Conservation (phyloP, 2,797 vertebrate genomes). For the Manis pentadactyla region DNA sequence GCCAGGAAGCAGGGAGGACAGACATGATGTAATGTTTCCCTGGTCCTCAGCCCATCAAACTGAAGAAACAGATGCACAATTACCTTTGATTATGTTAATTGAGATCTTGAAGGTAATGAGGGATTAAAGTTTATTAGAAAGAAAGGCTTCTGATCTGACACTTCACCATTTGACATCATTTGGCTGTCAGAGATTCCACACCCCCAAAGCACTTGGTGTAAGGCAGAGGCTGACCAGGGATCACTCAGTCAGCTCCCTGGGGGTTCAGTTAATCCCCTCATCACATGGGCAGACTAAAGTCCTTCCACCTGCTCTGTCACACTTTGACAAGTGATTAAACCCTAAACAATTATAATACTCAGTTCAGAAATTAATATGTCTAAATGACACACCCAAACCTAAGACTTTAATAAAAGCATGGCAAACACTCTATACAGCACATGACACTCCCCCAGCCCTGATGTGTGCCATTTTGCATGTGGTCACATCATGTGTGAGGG, state of each 20-base stretch:
- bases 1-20: too few species aligned
- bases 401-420: background rate
- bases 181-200: background rate
- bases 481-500: background rate
- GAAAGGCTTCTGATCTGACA: background rate
- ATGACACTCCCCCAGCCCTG: rapidly evolving
- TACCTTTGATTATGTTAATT: background rate
- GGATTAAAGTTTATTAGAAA: background rate
- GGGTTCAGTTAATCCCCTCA: rapidly evolving
- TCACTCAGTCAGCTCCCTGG: background rate
- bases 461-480: rapidly evolving
- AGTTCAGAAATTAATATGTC: background rate
- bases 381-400: background rate
- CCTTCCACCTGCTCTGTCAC: background rate
- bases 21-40: rapidly evolving
- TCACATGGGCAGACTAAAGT: background rate
- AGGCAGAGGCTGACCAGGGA: background rate
- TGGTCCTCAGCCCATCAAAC: background rate
- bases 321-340: background rate
- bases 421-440: rapidly evolving
- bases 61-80: background rate
- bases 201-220: rapidly evolving
- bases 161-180: background rate
- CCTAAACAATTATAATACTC: background rate
- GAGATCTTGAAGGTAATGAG: background rate